Percentiles rank a stretch among this genome's conserved stretches.
Conservation (phyloP, 1,140 invertebrate genomes). For the Samia ricini region DNA sequence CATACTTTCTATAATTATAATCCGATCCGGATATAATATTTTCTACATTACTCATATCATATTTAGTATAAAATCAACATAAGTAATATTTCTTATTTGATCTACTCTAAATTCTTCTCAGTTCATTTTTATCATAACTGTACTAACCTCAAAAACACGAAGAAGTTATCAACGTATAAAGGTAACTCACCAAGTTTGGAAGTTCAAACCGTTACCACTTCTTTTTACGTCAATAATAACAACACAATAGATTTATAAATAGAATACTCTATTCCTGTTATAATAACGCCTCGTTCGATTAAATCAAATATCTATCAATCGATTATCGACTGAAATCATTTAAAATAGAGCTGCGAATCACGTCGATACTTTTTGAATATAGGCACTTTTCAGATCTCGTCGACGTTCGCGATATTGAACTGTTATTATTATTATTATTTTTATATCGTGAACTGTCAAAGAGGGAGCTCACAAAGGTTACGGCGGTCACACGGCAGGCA, state of each 20-base stretch:
- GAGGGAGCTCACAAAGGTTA: constrained; percentile 39
- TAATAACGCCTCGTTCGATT: not conserved
- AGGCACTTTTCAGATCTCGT: not conserved
- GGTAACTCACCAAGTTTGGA: not conserved
- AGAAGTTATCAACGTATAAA: not conserved
- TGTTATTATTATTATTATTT: too few relatives aligned
- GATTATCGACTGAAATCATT: not conserved
- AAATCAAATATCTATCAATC: not conserved
- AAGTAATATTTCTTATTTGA: too few relatives aligned
- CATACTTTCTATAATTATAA: too few relatives aligned
- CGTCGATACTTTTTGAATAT: not conserved
- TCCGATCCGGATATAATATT: too few relatives aligned
- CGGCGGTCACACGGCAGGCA: constrained; percentile 48
- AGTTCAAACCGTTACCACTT: not conserved
- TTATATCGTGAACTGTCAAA: constrained; percentile 15
- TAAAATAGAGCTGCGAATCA: not conserved
- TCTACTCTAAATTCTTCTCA: not conserved
- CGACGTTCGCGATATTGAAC: constrained; percentile 35
- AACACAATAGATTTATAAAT: not conserved
- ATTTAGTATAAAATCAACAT: too few relatives aligned
- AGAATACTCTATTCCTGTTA: not conserved
- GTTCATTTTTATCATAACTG: not conserved
- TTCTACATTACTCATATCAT: too few relatives aligned
- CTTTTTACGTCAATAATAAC: not conserved
- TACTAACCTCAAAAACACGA: not conserved